Percentiles rank a stretch among this genome's conserved stretches.
Conservation (phyloP, 2,113 vertebrate genomes). For the Thryonomys swinderianus region DNA sequence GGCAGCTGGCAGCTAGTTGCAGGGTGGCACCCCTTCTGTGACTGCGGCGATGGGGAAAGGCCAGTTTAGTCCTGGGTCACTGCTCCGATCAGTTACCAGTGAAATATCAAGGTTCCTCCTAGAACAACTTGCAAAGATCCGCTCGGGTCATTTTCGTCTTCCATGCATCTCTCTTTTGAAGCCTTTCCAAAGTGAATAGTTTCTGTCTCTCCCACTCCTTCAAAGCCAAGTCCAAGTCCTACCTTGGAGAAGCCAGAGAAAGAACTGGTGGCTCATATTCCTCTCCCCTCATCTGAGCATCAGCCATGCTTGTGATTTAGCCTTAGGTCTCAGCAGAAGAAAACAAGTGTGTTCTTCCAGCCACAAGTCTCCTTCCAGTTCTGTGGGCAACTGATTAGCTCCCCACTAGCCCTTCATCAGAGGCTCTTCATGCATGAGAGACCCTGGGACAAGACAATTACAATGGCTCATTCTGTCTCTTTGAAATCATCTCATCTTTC, state of each 20-base stretch:
- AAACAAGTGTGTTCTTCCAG: not conserved
- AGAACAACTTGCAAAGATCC: not conserved
- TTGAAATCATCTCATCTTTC: conserved; percentile 27
- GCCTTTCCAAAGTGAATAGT: not conserved
- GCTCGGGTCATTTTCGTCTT: accelerated
- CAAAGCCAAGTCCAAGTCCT: not conserved
- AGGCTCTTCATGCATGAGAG: not conserved
- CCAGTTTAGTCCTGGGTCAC: no score
- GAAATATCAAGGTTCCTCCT: not conserved
- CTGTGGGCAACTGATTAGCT: not conserved
- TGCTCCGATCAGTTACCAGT: not conserved
- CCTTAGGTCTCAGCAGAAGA: not conserved
- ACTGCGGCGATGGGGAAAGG: not conserved
- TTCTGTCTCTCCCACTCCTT: accelerated
- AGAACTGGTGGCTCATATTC: not conserved
- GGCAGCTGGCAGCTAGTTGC: not conserved
- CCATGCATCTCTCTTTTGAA: not conserved
- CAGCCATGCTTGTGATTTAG: not conserved
- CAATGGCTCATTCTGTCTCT: not conserved
- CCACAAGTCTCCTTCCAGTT: conserved; percentile 8
- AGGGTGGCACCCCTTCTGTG: not conserved
- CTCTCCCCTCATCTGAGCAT: not conserved
- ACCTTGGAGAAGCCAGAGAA: not conserved
- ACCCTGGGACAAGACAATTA: not conserved
- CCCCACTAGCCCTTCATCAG: not conserved